phyloP scores from a whole-genome alignment of 2,113 vertebrate species.

The Mormyrus lacerda region DNA sequence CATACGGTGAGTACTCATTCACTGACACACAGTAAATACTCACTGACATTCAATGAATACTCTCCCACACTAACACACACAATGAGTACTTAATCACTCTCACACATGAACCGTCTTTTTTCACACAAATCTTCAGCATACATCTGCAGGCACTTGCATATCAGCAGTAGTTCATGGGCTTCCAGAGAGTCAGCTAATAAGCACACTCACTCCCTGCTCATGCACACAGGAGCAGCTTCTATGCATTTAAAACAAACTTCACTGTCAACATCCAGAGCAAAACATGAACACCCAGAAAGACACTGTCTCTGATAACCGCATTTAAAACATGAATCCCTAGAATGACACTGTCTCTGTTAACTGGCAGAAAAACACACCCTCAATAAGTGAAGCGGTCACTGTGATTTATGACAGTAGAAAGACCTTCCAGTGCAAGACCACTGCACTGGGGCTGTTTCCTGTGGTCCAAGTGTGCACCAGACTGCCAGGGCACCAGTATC shows the following conservation, averaged over 20 bases:
- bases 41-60: background rate
- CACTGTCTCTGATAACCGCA: background rate
- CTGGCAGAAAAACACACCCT: background rate
- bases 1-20: constrained; percentile 24
- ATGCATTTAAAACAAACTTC: background rate
- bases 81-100: background rate
- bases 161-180: background rate
- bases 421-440: background rate
- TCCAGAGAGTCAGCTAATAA: background rate
- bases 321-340: background rate
- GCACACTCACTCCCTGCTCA: background rate
- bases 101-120: background rate
- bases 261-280: background rate
- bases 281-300: background rate
- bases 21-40: constrained; percentile 39
- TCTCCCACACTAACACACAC: background rate
- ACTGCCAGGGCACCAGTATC: background rate
- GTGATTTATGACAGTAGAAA: background rate
- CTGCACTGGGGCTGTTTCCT: background rate
- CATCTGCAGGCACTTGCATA: background rate
- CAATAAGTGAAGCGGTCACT: background rate
- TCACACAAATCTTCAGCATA: background rate
- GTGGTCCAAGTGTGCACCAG: background rate
- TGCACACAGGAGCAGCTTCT: background rate
- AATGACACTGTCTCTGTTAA: background rate